phyloP scores from a whole-genome alignment of 2,888 invertebrate species.

The Torymus texanus region DNA sequence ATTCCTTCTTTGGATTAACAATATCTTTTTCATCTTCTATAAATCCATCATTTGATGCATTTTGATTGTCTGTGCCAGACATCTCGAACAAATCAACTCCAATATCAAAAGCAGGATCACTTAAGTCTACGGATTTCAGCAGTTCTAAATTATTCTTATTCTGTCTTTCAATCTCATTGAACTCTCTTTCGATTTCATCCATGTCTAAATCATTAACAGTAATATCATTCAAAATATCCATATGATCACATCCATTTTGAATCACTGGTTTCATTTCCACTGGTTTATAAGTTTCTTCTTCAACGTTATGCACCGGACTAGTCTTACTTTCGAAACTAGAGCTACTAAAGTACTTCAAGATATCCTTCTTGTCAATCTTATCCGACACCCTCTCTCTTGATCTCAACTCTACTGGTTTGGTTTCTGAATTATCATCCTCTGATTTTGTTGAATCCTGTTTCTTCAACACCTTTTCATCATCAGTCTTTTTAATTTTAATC shows the following conservation, averaged over 20 bases:
- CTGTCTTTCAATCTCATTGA: constrained; percentile 50
- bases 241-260: constrained; percentile 60
- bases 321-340: constrained; percentile 37
- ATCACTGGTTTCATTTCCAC: constrained; percentile 42
- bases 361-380: constrained; percentile 68
- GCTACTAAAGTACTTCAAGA: constrained; percentile 68
- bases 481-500: constrained; percentile 45
- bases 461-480: constrained; percentile 30
- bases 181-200: constrained; percentile 52
- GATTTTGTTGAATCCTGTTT: not conserved
- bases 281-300: constrained; percentile 1
- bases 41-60: not conserved
- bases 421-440: not conserved
- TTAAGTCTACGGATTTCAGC: constrained; percentile 21
- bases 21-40: too few relatives aligned
- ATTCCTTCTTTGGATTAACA: too few relatives aligned
- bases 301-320: not conserved
- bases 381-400: too few relatives aligned
- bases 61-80: not conserved
- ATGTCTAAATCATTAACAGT: constrained; percentile 16
- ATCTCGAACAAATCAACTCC: constrained; percentile 22
- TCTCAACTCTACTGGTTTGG: too few relatives aligned
- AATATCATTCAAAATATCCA: constrained; percentile 27
- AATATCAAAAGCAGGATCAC: not conserved
- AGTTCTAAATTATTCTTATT: constrained; percentile 50